Evolutionary conservation across 2,888 invertebrate genomes (phyloP), one percentile per base, ranked within the genome.

Genomic region (Morpho achilles): DNA sequence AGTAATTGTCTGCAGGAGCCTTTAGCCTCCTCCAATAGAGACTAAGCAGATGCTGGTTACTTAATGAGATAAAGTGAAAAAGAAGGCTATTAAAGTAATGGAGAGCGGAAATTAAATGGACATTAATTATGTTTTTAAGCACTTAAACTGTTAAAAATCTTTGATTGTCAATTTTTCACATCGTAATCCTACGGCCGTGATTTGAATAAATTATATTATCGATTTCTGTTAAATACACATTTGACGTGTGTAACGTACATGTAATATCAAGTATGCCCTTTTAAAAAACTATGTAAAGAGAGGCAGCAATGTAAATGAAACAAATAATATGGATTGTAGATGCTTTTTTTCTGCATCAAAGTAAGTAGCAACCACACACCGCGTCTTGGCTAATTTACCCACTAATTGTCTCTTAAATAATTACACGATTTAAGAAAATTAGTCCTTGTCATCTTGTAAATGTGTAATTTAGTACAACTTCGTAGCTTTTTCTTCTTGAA

Each of bases 371-470:
- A 67, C 80, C 80, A 71, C 80, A 81, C 79, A 77, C 78, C 66
- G 71, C 71, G 78, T 67, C 65, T 40, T 41, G 46, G 46, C 69
- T 70, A 71, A 77, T 76, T 77, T 74, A 62, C 67, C 16, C 57
- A 62, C 63, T 79, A 77, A 81, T 80, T 78, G 72, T 74, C 64
- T 68, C 65, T 64, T 67, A 65, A 67, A 67, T 65, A 69, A 69
- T 69, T 69, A 68, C 62, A 64, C 61, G 63, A 52, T 56, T 65
- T 62, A 60, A 63, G 61, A 62, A 62, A 66, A 65, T 68, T 54
- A 58, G 53, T 52, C 56, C 63, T 67, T 64, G 66, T 68, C 59
- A 64, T 64, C 61, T 64, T 59, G 59, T 56, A 50, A 56, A 56
- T 51, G 60, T 63, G 58, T 69, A 72, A 61, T 63, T 63, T 61